These are phyloP conservation scores for Ophioninae sp. DNA, from an alignment of 2,888 invertebrate species.

Conservation along the genomic window DNA sequence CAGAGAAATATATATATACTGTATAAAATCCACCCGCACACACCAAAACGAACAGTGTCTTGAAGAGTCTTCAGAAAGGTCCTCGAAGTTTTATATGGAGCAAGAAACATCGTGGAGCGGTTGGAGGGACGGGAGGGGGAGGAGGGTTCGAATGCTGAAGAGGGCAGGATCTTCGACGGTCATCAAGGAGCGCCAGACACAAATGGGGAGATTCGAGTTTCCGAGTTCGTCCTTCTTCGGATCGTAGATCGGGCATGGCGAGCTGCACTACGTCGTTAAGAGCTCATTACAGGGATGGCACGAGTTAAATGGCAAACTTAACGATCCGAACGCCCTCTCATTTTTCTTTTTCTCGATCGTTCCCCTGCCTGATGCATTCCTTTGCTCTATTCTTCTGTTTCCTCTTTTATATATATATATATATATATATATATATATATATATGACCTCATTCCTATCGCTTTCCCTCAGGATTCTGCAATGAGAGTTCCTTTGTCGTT, in stretches of 20 bases:
- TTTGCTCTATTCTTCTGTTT: constrained; percentile 20
- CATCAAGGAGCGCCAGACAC: constrained; percentile 33
- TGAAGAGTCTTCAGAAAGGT: too few relatives aligned
- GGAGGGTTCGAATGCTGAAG: background rate
- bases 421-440: constrained; percentile 6
- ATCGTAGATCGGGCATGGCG: constrained; percentile 56
- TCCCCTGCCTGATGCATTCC: constrained; percentile 1
- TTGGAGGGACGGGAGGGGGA: background rate
- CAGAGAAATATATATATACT: too few relatives aligned
- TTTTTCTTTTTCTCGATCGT: constrained; percentile 25
- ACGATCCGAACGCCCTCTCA: constrained; percentile 63
- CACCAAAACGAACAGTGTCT: too few relatives aligned
- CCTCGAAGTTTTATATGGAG: constrained; percentile 1
- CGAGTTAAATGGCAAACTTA: constrained; percentile 71
- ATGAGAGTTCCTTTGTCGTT: constrained; percentile 27
- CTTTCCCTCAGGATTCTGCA: constrained; percentile 36
- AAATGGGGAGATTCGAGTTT: constrained; percentile 53
- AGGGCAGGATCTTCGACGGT: constrained; percentile 5
- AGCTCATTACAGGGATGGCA: constrained; percentile 69
- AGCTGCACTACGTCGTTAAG: constrained; percentile 61
- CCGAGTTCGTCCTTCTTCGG: constrained; percentile 58
- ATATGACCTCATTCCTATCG: constrained; percentile 25
- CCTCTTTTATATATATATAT: background rate
- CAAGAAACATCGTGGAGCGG: too few relatives aligned
- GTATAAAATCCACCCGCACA: too few relatives aligned